Base-by-base conservation (phyloP, 1,140 invertebrate species). In the Dufourea novaeangliae region DNA sequence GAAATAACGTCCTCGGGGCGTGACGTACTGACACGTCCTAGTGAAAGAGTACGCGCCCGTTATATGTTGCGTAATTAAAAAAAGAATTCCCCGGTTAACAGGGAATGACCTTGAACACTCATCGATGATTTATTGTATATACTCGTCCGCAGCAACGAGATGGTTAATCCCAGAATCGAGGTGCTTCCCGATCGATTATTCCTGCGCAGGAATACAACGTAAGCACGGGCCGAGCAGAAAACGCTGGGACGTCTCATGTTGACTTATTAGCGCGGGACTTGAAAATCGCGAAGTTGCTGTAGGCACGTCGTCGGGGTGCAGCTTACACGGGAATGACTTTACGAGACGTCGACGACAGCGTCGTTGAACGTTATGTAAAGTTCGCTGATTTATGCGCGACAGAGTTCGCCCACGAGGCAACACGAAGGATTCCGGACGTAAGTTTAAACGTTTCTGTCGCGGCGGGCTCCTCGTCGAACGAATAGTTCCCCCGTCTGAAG, bases 351-450 rank as follows among this genome's bases (percentile, higher is more conserved):
- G 46, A 61, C 67, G 83, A 80, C 71, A 64, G 56, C 54, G 71
- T 84, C 83, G 70, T 78, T 78, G 71, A 80, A 84, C 75, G 79
- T 85, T 85, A 81, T 68, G 84, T 75, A 86, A 86, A 83, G 82
- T 86, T 86, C 79, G 70, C 77, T 87, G 85, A 87, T 87, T 87
- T 87, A 86, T 85, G 81, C 85, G 84, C 77, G 73, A 56, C 84
- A 63, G 78, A 82, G 82, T 77, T 76, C 74, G 80, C 73, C 71
- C 57, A 63, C 66, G 61, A 67, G 82, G 81, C 79, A 83, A 80
- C 86, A 81, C 83, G 83, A 84, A 86, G 86, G 81, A 87, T 85
- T 87, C 83, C 83, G 78, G n/a, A 80, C 80, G 83, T 76, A 87
- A 87, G 85, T 87, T 87, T 87, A 85, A 87, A 84, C 83, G 79